Evolutionary conservation across 2,113 vertebrate genomes (phyloP), one percentile per base, ranked within the genome.

Genomic region (Muntiacus reevesi): DNA sequence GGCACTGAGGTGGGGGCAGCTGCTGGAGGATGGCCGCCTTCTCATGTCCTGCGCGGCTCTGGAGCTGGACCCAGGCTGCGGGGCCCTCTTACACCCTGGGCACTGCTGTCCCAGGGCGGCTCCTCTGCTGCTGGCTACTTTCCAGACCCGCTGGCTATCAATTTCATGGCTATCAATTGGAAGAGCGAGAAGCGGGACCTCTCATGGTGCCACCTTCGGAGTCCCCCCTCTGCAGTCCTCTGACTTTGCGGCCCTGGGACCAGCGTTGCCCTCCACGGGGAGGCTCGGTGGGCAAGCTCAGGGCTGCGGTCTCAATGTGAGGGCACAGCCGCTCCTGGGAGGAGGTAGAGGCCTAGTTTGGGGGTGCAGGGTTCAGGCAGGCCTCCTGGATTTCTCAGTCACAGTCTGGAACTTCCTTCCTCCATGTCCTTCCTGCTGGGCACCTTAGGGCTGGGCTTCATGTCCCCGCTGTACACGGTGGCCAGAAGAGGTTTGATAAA

Each of bases 41-140:
- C 3, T 21, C 1, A 4, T 10, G 47, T 54, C 21, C 14, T 1
- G 10, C 52, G 21, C 7, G 2, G 62, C 64, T 55, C 47, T 1
- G 8, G 54, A 21, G 7, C 40, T 28, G 55, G 84, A 11, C 4
- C 40, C 1, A 13, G 71, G 62, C 23, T 2, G 1, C 28, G 13
- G 36, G 52, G 40, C 40, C 82, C 28, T 55, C 47, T n/a, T 21
- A n/a, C 2, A 50, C 79, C 50, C 47, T n/a, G 30, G 30, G 17
- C 47, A 2, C 45, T 33, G 45, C 54, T 45, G 10, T 55, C 33
- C 23, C 23, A 19, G n/a, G 23, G 71, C 4, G 6, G 91, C 62
- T 17, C 5, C n/a, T 3, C 45, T 74, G 52, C n/a, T 5, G 0
- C 1, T 16, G 30, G 19, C 54, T 9, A 89, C 60, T 40, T 64